Evolutionary conservation across 2,888 invertebrate species (phyloP), one percentile per base, ranked within the genome.

Genomic region (Choristoneura rosaceana): DNA sequence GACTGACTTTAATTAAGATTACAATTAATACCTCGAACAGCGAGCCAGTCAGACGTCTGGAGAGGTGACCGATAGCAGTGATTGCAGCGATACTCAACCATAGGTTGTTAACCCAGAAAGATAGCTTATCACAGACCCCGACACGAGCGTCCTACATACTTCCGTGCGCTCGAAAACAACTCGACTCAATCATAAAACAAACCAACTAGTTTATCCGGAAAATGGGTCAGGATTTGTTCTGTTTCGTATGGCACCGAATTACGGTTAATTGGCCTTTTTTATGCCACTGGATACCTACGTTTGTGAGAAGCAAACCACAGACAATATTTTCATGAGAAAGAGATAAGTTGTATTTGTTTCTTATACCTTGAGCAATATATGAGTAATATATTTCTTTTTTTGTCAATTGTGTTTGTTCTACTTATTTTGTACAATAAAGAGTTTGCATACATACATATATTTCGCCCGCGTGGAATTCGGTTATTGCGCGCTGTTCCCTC

Each of bases 61-160:
- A 90, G 88, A 90, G 88, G 84, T 80, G 80, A 82, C 78, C 78
- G 76, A 77, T 76, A 79, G 76, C 60, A 76, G 86, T 88, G 91
- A 92, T 92, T 92, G 88, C 85, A 83, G 79, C 82, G 89, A 90
- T 90, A 88, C 80, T 81, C 82, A 84, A 82, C 85, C 85, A 88
- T 91, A 91, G 93, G 93, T 93, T 91, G 87, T 92, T 93, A 90
- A 93, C 93, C 93, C 79, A 93, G 76, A 88, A 86, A 93, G 93
- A 93, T 93, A 93, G 79, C 74, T 83, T 92, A 93, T 92, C 92
- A 85, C 77, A 65, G 77, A 73, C 81, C 84, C 84, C 87, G 87
- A 83, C 90, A 83, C 87, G 82, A 74, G 82, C 92, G 91, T 83
- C 93, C 93, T 92, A 93, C 92, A 90, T 92, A 90, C 92, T 93